phyloP scores from a whole-genome alignment of 2,888 invertebrate species.

The Salpingus planirostris region DNA sequence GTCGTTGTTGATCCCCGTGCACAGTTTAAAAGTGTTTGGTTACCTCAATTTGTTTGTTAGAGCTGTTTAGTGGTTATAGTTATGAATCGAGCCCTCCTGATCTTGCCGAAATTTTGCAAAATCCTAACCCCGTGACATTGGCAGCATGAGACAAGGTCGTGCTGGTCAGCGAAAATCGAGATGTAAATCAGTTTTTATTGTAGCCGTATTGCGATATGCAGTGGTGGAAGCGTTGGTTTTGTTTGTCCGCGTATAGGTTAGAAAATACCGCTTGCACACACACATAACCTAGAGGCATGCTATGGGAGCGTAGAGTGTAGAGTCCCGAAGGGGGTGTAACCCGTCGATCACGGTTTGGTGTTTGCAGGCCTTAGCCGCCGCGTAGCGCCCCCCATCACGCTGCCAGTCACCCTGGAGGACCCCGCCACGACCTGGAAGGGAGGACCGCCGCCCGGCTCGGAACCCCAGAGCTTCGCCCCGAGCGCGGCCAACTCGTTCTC shows the following conservation, averaged over 20 bases:
- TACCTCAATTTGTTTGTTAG: slow-evolving; percentile 23
- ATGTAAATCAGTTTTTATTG: slow-evolving; percentile 39
- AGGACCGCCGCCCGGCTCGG: slow-evolving; percentile 55
- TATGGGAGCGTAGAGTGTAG: slow-evolving; percentile 8
- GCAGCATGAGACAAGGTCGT: slow-evolving; percentile 49
- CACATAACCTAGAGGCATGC: slow-evolving; percentile 30
- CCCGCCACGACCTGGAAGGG: slow-evolving; percentile 72
- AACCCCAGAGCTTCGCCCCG: slow-evolving; percentile 57
- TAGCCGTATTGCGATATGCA: slow-evolving; percentile 8
- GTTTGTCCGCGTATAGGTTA: slow-evolving; percentile 26
- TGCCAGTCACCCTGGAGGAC: slow-evolving; percentile 68
- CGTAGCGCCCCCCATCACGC: slow-evolving; percentile 55
- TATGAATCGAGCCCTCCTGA: slow-evolving; percentile 24
- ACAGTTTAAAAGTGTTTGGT: slow-evolving; percentile 22
- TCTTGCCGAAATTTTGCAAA: slow-evolving; percentile 26
- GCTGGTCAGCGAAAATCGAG: slow-evolving; percentile 48
- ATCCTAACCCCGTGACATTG: slow-evolving; percentile 31
- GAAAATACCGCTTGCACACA: slow-evolving; percentile 21
- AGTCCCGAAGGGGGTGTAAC: slow-evolving; percentile 10
- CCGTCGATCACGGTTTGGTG: slow-evolving; percentile 5
- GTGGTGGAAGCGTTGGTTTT: too few relatives aligned
- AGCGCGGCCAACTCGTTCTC: slow-evolving; percentile 53
- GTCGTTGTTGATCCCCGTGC: slow-evolving; percentile 24
- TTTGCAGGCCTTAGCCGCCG: slow-evolving; percentile 76
- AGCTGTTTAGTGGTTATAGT: slow-evolving; percentile 23